Base-by-base conservation (phyloP, 2,888 invertebrate species). In the Drosophila ustulata region DNA sequence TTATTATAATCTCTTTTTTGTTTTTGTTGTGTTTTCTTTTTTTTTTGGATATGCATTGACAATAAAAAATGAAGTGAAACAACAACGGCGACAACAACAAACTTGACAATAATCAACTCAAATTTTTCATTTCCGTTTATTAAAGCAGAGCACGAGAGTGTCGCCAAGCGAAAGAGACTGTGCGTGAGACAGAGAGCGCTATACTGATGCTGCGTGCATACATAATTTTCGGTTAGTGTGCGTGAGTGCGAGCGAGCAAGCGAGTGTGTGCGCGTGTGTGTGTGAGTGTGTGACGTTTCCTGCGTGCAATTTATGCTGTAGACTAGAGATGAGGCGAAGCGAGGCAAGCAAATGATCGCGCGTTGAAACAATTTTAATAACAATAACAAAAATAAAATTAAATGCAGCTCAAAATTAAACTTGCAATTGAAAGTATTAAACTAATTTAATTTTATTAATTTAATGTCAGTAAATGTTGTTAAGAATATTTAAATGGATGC, bases 51-150 rank as follows among this genome's bases (percentile, higher is more conserved):
- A 66, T 58, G 52, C 47, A 51, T 34, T 59, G 53, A 58, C 58
- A 59, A 66, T 59, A 74, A 23, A 49, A 49, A 59, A 67, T 23
- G 65, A 71, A 66, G 64, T 45, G 56, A 59, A 65, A 71, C 47
- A 65, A 63, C 47, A 75, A 66, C 55, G 57, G 28, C 65, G 46
- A 70, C 68, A 66, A 77, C 67, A 79, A 75, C 74, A 79, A 72
- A 79, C 87, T 89, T 80, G 77, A 84, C 89, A 84, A 79, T 78
- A 85, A 85, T 85, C 88, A 89, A 83, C 89, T 89, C 75, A 89
- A 85, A 89, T 85, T 89, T 85, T 88, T 83, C 80, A 80, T 85
- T 85, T 85, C 85, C 89, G 85, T 81, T 85, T 89, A 89, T 81
- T 89, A 84, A 89, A 79, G 71, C 67, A 64, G 58, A 59, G 63